Conservation (phyloP, 2,113 vertebrate species). For the Hemiprocne comata region DNA sequence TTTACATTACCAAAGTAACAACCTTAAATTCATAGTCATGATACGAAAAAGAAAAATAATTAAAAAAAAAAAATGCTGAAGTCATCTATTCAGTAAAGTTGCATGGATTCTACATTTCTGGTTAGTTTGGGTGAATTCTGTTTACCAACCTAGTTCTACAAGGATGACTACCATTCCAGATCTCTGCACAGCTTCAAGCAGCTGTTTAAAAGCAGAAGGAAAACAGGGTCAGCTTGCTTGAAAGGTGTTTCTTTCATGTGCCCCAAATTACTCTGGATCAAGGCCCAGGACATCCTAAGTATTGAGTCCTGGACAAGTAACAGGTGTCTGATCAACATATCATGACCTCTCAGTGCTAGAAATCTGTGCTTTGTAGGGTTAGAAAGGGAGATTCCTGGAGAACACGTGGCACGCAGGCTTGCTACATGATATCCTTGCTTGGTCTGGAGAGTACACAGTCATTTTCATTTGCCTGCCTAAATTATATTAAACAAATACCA, state of each 20-base stretch:
- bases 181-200: neutral
- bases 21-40: neutral
- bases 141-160: neutral
- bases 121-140: neutral
- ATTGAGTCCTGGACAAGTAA: neutral
- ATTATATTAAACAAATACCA: neutral
- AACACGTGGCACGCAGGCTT: neutral
- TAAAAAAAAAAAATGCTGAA: neutral
- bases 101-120: neutral
- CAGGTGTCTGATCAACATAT: neutral
- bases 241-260: constrained; percentile 3
- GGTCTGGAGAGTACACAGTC: neutral
- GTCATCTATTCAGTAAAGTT: neutral
- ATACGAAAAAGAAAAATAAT: neutral
- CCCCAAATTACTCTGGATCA: neutral
- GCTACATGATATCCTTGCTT: neutral
- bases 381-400: neutral
- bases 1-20: neutral
- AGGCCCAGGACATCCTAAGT: neutral
- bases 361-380: neutral
- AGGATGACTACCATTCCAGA: neutral
- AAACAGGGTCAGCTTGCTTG: neutral
- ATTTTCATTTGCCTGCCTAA: neutral
- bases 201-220: constrained; percentile 1
- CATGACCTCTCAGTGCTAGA: neutral